A percentile compares a stretch with the other conserved stretches of the same genome.
phyloP scores from a whole-genome alignment of 2,888 invertebrate species.

The Congeria kusceri region DNA sequence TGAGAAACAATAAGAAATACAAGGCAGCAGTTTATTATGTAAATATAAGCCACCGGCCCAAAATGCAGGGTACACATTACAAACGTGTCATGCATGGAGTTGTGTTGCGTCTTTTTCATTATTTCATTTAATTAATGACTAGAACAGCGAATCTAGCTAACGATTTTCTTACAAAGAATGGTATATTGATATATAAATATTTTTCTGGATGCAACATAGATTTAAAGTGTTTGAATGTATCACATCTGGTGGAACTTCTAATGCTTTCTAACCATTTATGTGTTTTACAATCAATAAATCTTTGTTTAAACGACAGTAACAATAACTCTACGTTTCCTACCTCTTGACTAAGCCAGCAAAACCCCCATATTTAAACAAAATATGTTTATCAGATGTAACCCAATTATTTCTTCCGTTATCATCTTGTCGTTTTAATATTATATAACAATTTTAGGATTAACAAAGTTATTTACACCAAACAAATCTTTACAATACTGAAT shows the following conservation, averaged over 20 bases:
- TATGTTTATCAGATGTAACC: background rate
- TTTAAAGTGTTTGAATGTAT: background rate
- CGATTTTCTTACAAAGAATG: background rate
- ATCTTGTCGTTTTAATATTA: background rate
- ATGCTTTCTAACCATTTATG: background rate
- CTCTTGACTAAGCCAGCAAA: background rate
- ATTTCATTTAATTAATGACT: background rate
- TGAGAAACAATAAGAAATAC: too few relatives aligned
- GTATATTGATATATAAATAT: background rate
- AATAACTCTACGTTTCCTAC: background rate
- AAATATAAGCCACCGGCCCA: too few relatives aligned
- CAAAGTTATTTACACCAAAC: background rate
- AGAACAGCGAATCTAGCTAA: background rate
- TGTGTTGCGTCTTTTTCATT: too few relatives aligned
- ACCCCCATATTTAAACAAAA: background rate
- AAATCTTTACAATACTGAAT: background rate
- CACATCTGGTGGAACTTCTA: background rate
- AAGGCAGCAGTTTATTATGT: too few relatives aligned
- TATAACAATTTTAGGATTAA: background rate
- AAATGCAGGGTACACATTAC: too few relatives aligned
- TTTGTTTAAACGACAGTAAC: background rate
- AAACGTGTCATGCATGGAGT: too few relatives aligned
- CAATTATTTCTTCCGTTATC: background rate
- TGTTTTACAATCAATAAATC: background rate
- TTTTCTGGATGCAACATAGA: background rate